Conservation (phyloP, 2,888 invertebrate genomes). For the Dicycla oo region DNA sequence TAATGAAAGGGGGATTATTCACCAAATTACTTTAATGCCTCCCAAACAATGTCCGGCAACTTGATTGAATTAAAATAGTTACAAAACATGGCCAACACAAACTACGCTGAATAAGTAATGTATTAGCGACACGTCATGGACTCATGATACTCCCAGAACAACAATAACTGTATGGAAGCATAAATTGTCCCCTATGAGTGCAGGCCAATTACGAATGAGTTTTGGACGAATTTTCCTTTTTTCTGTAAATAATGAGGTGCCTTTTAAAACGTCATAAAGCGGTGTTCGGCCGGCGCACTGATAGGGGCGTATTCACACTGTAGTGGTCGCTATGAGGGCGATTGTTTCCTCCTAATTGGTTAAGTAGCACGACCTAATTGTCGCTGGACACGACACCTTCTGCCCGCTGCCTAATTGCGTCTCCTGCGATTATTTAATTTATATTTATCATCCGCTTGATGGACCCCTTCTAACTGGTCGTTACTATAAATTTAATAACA, state of each 20-base stretch:
- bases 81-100: constrained; percentile 75
- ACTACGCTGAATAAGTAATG: constrained; percentile 83
- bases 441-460: constrained; percentile 46
- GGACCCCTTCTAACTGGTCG: constrained; percentile 22
- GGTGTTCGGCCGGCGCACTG: constrained; percentile 83
- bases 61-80: constrained; percentile 80
- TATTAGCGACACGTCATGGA: constrained; percentile 78
- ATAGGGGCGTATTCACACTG: constrained; percentile 89
- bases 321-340: constrained; percentile 83
- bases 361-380: constrained; percentile 88
- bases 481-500: neutral
- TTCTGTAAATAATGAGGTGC: constrained; percentile 83
- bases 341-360: constrained; percentile 89
- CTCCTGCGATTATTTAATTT: constrained; percentile 61
- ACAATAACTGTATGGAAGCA: constrained; percentile 83
- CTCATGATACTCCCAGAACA: constrained; percentile 78
- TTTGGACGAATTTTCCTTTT: constrained; percentile 80
- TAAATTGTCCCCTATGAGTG: constrained; percentile 88
- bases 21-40: constrained; percentile 79
- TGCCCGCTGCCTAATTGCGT: constrained; percentile 61
- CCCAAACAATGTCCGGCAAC: constrained; percentile 69
- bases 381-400: constrained; percentile 81
- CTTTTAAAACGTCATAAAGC: constrained; percentile 89
- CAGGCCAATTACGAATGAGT: constrained; percentile 71
- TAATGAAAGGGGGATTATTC: constrained; percentile 55